Percentiles rank a stretch among this genome's conserved stretches.
Evolutionary conservation across 2,888 invertebrate genomes (phyloP).

Genomic region (Acanthosepion pharaonis): DNA sequence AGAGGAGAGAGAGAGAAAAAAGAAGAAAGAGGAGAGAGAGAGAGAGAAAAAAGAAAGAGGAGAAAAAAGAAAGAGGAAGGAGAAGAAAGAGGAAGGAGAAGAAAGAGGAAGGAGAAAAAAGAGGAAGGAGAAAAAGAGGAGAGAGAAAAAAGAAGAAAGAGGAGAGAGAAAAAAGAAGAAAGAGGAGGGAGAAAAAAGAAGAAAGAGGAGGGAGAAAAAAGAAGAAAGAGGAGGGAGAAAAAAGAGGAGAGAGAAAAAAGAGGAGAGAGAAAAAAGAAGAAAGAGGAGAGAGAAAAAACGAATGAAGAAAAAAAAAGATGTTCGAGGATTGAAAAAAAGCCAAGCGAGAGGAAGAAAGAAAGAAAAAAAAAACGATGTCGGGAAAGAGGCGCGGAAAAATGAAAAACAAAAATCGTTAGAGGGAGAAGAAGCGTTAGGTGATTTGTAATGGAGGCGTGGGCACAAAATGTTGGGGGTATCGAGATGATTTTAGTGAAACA

Average conservation of each 20-base stretch:
- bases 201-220: background rate
- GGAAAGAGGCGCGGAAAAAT: too few species aligned
- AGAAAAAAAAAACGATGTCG: too few species aligned
- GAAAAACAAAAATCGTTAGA: too few species aligned
- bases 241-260: too few species aligned
- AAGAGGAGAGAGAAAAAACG: too few species aligned
- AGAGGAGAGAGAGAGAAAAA: too few species aligned
- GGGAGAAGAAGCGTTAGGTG: too few species aligned
- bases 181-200: background rate
- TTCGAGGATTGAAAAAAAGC: too few species aligned
- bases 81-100: background rate
- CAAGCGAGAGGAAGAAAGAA: too few species aligned
- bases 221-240: background rate
- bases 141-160: background rate
- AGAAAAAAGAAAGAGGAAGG: background rate
- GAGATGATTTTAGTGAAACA: background rate
- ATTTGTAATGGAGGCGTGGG: background rate
- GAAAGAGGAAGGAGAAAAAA: background rate
- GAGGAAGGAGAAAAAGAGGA: background rate
- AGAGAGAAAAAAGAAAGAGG: background rate
- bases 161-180: fast-evolving
- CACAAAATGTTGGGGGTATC: background rate
- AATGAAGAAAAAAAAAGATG: too few species aligned
- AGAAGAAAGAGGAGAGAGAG: background rate
- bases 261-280: too few species aligned